Evolutionary conservation across 2,888 invertebrate species (phyloP).

Genomic region (Campoletis raptor): DNA sequence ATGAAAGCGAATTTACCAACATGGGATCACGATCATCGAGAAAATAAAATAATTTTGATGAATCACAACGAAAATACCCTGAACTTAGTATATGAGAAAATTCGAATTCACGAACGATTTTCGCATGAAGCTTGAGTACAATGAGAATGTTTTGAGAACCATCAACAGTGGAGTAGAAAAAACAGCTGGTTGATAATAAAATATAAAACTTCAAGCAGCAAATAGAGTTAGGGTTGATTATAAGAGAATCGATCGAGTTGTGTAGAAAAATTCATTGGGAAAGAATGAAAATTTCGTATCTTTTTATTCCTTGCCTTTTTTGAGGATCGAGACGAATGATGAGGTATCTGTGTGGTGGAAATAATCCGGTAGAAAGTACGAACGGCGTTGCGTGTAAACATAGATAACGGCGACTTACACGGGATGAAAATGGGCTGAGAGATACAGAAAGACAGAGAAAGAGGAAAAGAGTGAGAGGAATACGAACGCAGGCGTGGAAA

Average conservation of each 20-base stretch:
- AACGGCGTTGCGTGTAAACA: slow-evolving; percentile 65
- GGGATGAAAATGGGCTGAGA: slow-evolving; percentile 62
- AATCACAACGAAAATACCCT: too few species aligned
- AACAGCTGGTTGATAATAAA: slow-evolving; percentile 1
- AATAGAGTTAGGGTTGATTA: background rate
- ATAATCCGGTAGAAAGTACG: slow-evolving; percentile 67
- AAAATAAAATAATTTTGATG: too few species aligned
- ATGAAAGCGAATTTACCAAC: too few species aligned
- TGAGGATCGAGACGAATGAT: background rate
- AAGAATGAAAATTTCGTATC: slow-evolving; percentile 20
- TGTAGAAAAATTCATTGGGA: slow-evolving; percentile 2
- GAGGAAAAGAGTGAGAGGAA: background rate
- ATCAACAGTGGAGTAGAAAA: background rate
- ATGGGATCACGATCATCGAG: too few species aligned
- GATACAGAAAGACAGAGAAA: slow-evolving; percentile 4
- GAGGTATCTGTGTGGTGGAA: slow-evolving; percentile 22
- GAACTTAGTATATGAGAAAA: background rate
- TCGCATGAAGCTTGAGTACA: background rate
- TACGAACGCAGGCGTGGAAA: slow-evolving; percentile 63
- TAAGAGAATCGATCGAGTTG: slow-evolving; percentile 9
- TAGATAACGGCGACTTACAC: slow-evolving; percentile 66
- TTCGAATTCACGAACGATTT: background rate
- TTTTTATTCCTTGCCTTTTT: background rate
- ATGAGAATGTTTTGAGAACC: background rate
- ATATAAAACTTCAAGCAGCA: background rate